A percentile compares a stretch with the other conserved stretches of the same genome.
phyloP scores from a whole-genome alignment of 1,140 invertebrate species.

The Ips typographus region DNA sequence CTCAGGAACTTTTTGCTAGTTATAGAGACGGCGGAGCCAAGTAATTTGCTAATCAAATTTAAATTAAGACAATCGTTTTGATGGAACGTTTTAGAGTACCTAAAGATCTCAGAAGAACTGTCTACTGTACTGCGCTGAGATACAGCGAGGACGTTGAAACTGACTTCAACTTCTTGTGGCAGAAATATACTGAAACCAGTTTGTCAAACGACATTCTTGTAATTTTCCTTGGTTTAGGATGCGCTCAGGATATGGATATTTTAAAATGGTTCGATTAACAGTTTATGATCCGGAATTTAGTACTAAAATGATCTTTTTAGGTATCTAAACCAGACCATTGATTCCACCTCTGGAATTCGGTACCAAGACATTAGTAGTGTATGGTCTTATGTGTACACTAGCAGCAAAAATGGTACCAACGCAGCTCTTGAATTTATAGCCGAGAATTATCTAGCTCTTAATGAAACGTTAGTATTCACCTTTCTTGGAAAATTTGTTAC shows the following conservation, averaged over 20 bases:
- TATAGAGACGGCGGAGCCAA: conserved; percentile 41
- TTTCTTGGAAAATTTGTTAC: background rate
- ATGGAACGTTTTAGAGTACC: conserved; percentile 49
- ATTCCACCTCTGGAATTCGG: conserved; percentile 51
- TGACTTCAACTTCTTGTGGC: conserved; percentile 58
- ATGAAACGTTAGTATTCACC: conserved; percentile 3
- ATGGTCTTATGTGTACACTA: conserved; percentile 51
- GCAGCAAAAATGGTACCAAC: conserved; percentile 52
- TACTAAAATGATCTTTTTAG: conserved; percentile 25
- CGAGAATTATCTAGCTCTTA: conserved; percentile 26
- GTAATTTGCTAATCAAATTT: conserved; percentile 9
- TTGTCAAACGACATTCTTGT: conserved; percentile 59
- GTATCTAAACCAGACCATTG: conserved; percentile 47
- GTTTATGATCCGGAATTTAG: background rate
- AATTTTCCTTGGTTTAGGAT: conserved; percentile 61
- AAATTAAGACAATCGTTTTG: background rate
- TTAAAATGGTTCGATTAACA: conserved; percentile 51
- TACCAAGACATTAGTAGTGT: conserved; percentile 52
- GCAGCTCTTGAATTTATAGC: conserved; percentile 54
- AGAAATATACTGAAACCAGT: conserved; percentile 53
- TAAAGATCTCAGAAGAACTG: conserved; percentile 59
- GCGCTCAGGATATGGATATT: conserved; percentile 53
- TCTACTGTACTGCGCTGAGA: conserved; percentile 60
- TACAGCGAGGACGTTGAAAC: conserved; percentile 40
- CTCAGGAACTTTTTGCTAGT: conserved; percentile 39